A percentile compares a stretch with the other conserved stretches of the same genome.
Conservation (phyloP, 2,797 vertebrate species). For the Spatula versicolor region DNA sequence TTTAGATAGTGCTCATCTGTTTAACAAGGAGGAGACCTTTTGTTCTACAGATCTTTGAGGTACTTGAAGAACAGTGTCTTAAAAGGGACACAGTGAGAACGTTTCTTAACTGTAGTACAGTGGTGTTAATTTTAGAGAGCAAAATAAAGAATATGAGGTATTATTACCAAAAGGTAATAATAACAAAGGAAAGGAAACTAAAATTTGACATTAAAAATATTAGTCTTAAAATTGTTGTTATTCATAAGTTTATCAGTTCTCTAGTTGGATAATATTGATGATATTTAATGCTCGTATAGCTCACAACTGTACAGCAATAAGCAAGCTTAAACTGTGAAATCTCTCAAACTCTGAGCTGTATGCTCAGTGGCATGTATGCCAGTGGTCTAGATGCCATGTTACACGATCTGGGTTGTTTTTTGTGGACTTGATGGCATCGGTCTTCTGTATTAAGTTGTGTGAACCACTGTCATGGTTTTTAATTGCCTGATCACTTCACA, state of each 20-base stretch:
- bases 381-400: background rate
- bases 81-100: background rate
- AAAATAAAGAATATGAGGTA: background rate
- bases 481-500: background rate
- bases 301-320: background rate
- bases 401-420: background rate
- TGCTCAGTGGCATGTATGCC: background rate
- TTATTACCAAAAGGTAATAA: too few relatives aligned
- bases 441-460: background rate
- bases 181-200: background rate
- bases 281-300: background rate
- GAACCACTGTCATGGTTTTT: background rate
- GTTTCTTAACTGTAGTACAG: background rate
- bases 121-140: background rate
- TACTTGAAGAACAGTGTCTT: background rate
- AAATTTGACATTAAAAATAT: background rate
- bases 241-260: background rate
- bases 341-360: background rate
- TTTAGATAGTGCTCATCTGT: background rate
- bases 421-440: fast-evolving
- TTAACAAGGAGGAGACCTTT: background rate
- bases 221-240: background rate
- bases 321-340: background rate
- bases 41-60: background rate
- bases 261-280: background rate